These are phyloP conservation scores for Caranx ignobilis DNA, from an alignment of 2,113 vertebrate species.

Conservation along the genomic window DNA sequence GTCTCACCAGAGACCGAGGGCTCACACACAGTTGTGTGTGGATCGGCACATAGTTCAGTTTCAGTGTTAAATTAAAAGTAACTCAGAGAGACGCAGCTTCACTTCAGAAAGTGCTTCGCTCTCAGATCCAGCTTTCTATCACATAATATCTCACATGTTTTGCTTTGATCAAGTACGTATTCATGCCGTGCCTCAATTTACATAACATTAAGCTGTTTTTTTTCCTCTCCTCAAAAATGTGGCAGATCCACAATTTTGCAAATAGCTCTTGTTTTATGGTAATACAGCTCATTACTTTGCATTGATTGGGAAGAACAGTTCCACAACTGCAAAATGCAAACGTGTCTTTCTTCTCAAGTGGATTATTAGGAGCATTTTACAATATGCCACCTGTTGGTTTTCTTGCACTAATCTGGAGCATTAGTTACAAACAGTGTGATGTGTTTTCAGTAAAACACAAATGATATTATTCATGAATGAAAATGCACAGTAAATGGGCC, in stretches of 20 bases:
- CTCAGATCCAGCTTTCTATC: slow-evolving; percentile 5
- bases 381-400: slow-evolving; percentile 29
- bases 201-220: slow-evolving; percentile 51
- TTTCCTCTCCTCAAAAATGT: slow-evolving; percentile 1
- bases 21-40: too few relatives aligned
- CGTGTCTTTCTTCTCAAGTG: slow-evolving; percentile 29
- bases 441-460: slow-evolving; percentile 33
- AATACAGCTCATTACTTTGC: slow-evolving; percentile 55
- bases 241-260: slow-evolving; percentile 19
- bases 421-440: slow-evolving; percentile 2
- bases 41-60: not conserved
- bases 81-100: too few relatives aligned
- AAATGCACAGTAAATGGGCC: slow-evolving; percentile 29
- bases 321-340: slow-evolving; percentile 19
- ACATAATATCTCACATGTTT: slow-evolving; percentile 11
- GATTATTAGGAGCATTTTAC: slow-evolving; percentile 42
- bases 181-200: slow-evolving; percentile 32
- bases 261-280: slow-evolving; percentile 52
- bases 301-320: slow-evolving; percentile 50
- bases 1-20: too few relatives aligned
- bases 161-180: slow-evolving; percentile 36
- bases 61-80: not conserved
- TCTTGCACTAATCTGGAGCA: slow-evolving; percentile 16
- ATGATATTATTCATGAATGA: slow-evolving; percentile 1
- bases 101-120: not conserved